Conservation (phyloP, 2,888 invertebrate genomes). For the Cephonodes hylas region DNA sequence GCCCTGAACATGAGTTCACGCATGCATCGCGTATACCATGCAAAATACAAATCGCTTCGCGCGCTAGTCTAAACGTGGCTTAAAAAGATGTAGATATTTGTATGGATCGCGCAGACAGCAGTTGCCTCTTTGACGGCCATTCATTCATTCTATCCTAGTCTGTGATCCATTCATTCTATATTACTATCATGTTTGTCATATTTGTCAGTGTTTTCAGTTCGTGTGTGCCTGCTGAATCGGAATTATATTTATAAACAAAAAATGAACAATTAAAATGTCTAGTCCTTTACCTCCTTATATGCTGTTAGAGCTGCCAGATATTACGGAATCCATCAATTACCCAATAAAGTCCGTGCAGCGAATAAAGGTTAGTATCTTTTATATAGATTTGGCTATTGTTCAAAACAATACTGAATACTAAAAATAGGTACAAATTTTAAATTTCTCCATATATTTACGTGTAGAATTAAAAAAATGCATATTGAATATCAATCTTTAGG, state of each 20-base stretch:
- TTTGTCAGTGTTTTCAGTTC: not conserved
- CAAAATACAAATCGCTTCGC: no score
- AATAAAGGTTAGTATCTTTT: constrained; percentile 83
- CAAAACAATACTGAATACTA: constrained; percentile 41
- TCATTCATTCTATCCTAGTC: no score
- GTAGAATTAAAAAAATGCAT: no score
- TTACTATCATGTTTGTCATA: not conserved
- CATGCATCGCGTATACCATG: no score
- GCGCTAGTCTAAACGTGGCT: no score
- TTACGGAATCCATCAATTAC: constrained; percentile 81
- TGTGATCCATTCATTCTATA: not conserved
- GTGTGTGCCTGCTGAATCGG: not conserved
- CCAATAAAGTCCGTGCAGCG: constrained; percentile 85
- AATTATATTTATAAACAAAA: not conserved
- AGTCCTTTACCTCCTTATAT: constrained; percentile 65
- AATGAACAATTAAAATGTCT: constrained; percentile 51
- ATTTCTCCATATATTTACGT: not conserved
- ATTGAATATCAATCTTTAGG: no score
- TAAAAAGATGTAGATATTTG: no score
- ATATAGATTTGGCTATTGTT: constrained; percentile 42
- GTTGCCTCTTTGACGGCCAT: no score
- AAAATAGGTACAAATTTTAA: not conserved
- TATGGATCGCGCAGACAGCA: no score
- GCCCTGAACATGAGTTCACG: no score
- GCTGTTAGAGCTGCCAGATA: constrained; percentile 79